Evolutionary conservation across 1,140 invertebrate species (phyloP), one percentile per base, ranked within the genome.

Genomic region (Frieseomelitta varia): DNA sequence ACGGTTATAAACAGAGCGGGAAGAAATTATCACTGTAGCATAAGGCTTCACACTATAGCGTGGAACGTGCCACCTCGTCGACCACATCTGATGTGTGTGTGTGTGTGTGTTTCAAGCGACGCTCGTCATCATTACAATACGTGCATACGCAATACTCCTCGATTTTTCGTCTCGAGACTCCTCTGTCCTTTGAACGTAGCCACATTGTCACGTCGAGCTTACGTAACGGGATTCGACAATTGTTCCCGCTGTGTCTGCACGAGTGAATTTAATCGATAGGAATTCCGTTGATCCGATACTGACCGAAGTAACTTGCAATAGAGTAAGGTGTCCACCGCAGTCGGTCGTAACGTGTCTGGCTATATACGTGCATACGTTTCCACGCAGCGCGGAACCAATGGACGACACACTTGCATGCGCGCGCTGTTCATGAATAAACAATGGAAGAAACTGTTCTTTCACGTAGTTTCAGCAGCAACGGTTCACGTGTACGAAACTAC

Each of bases 21-120:
- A 84, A 73, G 78, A 84, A 84, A 80, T 84, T 47, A 74, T 84
- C 69, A 74, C 80, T 80, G 77, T 79, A 80, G 77, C 83, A 84
- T 80, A 80, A 84, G 69, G 71, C 69, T 80, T 73, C 67, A 4
- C 81, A 63, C 21, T 61, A 6, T 6, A 56, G 21, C 27, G 56
- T 47, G 82, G 56, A 65, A 34, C 55, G 55, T 71, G 67, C 30
- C 39, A 67, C 76, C 63, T 47, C 47, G 82, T 39, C 53, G n/a
- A n/a, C n/a, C n/a, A n/a, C n/a, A n/a, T n/a, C n/a, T n/a, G n/a
- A n/a, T 84, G 69, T 84, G 61, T 79, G 72, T 78, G 30, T 30
- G 30, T 30, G 30, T 30, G 30, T 30, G 30, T 30, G 2, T 30
- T 84, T 84, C 58, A 80, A 84, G 58, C 69, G 83, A 17, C 19